phyloP scores from a whole-genome alignment of 92 coral and sea anemone genomes.

The Epizoanthus rinbou region DNA sequence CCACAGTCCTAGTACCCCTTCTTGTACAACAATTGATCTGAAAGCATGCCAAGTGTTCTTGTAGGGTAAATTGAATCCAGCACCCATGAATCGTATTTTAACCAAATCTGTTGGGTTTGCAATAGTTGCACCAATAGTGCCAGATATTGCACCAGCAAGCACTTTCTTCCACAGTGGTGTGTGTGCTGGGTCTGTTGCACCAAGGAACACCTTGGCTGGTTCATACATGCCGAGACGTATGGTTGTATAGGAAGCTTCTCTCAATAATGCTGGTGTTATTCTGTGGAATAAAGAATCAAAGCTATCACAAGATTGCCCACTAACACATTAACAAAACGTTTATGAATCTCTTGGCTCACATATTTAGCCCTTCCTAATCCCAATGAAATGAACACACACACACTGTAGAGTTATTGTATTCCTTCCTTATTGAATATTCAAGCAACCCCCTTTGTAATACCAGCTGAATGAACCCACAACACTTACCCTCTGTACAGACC shows the following conservation, averaged over 20 bases:
- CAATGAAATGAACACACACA: conserved; percentile 20
- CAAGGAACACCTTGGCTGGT: conserved; percentile 84
- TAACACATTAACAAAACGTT: too few relatives aligned
- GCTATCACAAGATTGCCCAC: not conserved
- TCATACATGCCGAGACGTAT: conserved; percentile 95
- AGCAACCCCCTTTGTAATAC: conserved; percentile 73
- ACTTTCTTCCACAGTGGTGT: conserved; percentile 95
- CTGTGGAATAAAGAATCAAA: conserved; percentile 39
- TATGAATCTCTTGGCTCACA: too few relatives aligned
- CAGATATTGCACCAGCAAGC: conserved; percentile 84
- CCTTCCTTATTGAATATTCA: conserved; percentile 89
- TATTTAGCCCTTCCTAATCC: conserved; percentile 51
- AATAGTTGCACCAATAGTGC: conserved; percentile 90
- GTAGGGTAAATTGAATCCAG: conserved; percentile 75
- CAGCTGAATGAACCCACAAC: conserved; percentile 26
- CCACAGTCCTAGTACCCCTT: conserved; percentile 93
- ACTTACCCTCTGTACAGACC: conserved; percentile 87
- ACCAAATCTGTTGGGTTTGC: conserved; percentile 97
- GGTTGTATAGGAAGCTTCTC: conserved; percentile 93
- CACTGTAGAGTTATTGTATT: conserved; percentile 70
- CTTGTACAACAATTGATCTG: conserved; percentile 69
- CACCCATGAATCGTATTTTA: conserved; percentile 88
- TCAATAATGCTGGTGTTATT: conserved; percentile 84
- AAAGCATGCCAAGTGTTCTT: conserved; percentile 89
- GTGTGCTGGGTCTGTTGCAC: conserved; percentile 80